phyloP scores from a whole-genome alignment of 2,113 vertebrate genomes.

The Plecturocebus donacophilus region DNA sequence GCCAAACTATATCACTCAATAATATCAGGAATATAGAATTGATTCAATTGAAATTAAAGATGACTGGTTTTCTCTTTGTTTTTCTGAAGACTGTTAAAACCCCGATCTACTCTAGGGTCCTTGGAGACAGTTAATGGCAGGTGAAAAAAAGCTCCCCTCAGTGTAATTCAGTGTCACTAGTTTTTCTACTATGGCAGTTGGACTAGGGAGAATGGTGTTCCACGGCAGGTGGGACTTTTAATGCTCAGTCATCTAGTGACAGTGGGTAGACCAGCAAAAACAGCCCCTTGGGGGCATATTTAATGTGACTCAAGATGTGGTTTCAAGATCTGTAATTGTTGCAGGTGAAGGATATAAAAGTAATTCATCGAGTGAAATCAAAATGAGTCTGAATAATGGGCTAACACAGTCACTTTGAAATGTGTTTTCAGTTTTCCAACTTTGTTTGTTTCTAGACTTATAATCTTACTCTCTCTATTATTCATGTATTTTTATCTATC shows the following conservation, averaged over 20 bases:
- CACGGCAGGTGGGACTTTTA: slow-evolving; percentile 42
- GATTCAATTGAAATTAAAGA: background rate
- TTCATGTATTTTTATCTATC: background rate
- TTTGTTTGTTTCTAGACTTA: slow-evolving; percentile 18
- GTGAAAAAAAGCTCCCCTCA: background rate
- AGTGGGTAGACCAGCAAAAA: background rate
- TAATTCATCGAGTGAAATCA: slow-evolving; percentile 6
- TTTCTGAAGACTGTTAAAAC: background rate
- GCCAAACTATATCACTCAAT: too few species aligned
- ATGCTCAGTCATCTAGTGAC: slow-evolving; percentile 47
- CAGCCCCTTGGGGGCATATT: background rate
- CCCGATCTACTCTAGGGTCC: background rate
- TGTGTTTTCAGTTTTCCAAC: background rate
- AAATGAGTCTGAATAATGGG: background rate
- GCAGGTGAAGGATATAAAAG: background rate
- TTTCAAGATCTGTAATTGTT: background rate
- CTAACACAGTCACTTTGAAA: background rate
- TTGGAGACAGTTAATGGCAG: background rate
- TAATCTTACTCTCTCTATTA: background rate
- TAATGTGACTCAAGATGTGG: slow-evolving; percentile 27
- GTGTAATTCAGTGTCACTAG: background rate
- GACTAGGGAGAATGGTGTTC: background rate
- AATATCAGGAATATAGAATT: background rate
- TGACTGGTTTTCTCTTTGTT: background rate
- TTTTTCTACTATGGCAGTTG: background rate